Conservation (phyloP, 2,113 vertebrate genomes). For the Semnornis frantzii region DNA sequence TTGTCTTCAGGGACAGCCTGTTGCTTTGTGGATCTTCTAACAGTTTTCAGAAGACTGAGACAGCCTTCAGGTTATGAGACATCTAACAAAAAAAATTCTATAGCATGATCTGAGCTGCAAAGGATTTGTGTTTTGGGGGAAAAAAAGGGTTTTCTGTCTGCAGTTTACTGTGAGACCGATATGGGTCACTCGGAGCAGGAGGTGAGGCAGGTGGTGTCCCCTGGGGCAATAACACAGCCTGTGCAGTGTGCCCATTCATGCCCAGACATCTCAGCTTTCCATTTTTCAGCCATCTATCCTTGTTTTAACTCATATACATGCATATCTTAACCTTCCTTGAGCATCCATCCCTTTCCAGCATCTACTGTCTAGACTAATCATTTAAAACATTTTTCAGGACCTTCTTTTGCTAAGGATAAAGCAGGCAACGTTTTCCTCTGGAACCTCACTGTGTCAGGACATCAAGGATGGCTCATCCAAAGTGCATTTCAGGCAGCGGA, state of each 20-base stretch:
- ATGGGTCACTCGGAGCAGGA: not conserved
- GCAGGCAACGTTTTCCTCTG: not conserved
- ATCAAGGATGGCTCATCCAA: not conserved
- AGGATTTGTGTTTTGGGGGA: not conserved
- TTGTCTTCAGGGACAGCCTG: not conserved
- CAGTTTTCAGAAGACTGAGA: not conserved
- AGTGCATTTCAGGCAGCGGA: not conserved
- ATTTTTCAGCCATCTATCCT: not conserved
- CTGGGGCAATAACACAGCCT: accelerated
- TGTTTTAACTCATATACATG: not conserved
- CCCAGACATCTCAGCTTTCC: not conserved
- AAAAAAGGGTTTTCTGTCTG: not conserved
- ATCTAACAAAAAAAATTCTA: accelerated
- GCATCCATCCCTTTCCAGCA: not conserved
- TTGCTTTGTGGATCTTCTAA: not conserved
- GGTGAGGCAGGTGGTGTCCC: not conserved
- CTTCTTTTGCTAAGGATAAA: not conserved
- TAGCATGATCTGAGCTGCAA: not conserved
- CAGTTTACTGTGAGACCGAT: not conserved
- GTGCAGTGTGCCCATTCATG: accelerated
- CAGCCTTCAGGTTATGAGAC: not conserved
- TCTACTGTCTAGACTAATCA: accelerated
- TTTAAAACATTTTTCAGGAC: not conserved
- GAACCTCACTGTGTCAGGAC: not conserved
- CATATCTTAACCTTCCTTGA: not conserved